These are phyloP conservation scores for Drosophila setifemur DNA, from an alignment of 1,140 invertebrate genomes.

Conservation along the genomic window DNA sequence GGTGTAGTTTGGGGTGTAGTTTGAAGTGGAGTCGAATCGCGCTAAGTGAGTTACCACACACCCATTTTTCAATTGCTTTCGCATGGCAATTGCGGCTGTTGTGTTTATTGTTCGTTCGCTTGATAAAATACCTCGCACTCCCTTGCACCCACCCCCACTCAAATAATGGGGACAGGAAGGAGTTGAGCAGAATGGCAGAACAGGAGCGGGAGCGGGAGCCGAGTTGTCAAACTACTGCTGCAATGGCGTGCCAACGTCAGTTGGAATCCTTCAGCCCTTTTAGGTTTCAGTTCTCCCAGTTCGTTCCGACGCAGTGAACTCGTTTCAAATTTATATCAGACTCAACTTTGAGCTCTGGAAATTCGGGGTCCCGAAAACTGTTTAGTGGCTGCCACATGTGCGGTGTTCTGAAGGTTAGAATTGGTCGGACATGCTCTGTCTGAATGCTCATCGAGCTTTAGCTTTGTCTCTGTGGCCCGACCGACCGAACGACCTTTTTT, in stretches of 20 bases:
- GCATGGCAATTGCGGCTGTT: conserved; percentile 24
- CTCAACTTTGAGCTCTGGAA: conserved; percentile 30
- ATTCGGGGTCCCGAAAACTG: conserved; percentile 13
- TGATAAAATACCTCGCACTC: conserved; percentile 43
- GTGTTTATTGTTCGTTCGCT: conserved; percentile 53
- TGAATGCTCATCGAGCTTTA: conserved; percentile 30
- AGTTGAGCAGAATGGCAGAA: no score
- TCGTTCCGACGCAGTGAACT: conserved; percentile 44
- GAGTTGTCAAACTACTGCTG: conserved; percentile 39
- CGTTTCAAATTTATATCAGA: conserved; percentile 46
- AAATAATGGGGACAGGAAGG: not conserved
- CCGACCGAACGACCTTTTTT: not conserved
- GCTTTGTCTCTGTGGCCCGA: conserved; percentile 11
- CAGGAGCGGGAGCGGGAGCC: not conserved
- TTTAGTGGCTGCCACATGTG: conserved; percentile 32
- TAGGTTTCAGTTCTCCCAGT: not conserved
- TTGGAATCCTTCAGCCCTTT: conserved; percentile 4
- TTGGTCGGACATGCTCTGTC: not conserved
- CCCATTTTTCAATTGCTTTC: conserved; percentile 59
- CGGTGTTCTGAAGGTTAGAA: conserved; percentile 26
- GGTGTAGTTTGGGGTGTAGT: not conserved
- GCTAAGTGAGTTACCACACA: conserved; percentile 29
- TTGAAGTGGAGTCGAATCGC: not conserved
- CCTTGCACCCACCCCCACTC: not conserved
- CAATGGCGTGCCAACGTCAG: conserved; percentile 28